Conservation (phyloP, 2,797 vertebrate species). For the Coreius guichenoti region DNA sequence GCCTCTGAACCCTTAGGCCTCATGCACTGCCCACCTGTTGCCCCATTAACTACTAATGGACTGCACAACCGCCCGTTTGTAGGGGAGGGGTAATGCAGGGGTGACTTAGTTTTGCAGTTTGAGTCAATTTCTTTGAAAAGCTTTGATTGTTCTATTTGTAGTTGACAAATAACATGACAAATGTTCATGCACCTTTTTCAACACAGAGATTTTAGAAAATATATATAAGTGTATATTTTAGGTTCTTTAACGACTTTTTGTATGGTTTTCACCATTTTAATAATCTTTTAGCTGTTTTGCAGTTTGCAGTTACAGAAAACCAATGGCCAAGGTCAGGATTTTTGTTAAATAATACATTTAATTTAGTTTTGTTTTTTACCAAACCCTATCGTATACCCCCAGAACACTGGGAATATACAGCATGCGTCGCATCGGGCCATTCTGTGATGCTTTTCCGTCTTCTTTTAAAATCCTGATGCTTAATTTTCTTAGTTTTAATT, state of each 20-base stretch:
- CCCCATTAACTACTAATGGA: slow-evolving; percentile 61
- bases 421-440: too few relatives aligned
- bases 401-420: too few relatives aligned
- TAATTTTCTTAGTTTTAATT: too few relatives aligned
- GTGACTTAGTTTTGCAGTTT: neutral
- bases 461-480: too few relatives aligned
- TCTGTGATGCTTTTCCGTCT: too few relatives aligned
- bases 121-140: slow-evolving; percentile 4
- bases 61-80: slow-evolving; percentile 46
- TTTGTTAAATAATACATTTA: too few relatives aligned
- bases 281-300: neutral
- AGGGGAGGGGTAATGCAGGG: neutral
- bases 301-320: neutral
- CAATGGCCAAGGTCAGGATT: too few relatives aligned
- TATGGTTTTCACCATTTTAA: neutral
- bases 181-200: neutral
- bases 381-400: too few relatives aligned
- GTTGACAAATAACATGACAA: slow-evolving; percentile 13
- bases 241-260: neutral
- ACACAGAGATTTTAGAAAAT: neutral
- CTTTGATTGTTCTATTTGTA: slow-evolving; percentile 24
- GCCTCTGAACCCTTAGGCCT: slow-evolving; percentile 62
- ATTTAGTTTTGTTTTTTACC: too few relatives aligned
- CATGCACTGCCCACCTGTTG: slow-evolving; percentile 77
- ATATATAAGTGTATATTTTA: neutral